A percentile compares a stretch with the other conserved stretches of the same genome.
Evolutionary conservation across 1,140 invertebrate species (phyloP).

Genomic region (Tetranychus urticae): DNA sequence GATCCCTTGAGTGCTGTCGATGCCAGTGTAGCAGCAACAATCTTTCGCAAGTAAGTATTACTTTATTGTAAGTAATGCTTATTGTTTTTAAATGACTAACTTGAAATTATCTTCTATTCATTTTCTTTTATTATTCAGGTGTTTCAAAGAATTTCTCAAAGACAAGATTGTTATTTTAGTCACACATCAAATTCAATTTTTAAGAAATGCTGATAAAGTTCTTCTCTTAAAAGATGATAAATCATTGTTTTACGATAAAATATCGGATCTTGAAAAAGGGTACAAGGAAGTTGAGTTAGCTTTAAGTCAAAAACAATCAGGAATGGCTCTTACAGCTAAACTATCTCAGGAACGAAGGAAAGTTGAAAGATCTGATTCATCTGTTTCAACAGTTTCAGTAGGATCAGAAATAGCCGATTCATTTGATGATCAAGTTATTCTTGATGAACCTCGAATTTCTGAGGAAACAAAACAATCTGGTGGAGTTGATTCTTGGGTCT

Average conservation of each 20-base stretch:
- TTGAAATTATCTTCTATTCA: too few species aligned
- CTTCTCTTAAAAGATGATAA: conserved; percentile 39
- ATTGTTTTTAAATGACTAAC: neutral
- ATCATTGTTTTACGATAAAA: neutral
- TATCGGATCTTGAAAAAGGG: neutral
- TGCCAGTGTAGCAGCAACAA: conserved; percentile 22
- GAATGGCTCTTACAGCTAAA: neutral
- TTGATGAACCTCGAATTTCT: neutral
- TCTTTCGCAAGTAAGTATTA: conserved; percentile 15
- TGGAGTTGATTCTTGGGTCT: neutral
- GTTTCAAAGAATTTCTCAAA: conserved; percentile 24
- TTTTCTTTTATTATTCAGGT: neutral
- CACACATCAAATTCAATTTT: conserved; percentile 32
- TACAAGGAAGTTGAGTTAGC: neutral
- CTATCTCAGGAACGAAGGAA: neutral
- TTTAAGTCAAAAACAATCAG: neutral
- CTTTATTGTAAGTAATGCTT: neutral
- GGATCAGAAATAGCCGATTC: neutral
- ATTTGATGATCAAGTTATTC: neutral
- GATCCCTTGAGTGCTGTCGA: conserved; percentile 28
- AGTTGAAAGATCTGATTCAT: neutral
- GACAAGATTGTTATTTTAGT: conserved; percentile 40
- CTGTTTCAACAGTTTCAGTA: neutral
- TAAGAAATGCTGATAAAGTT: conserved; percentile 47
- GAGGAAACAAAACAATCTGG: neutral